Conservation (phyloP, 2,888 invertebrate species). For the Lottia gigantea region DNA sequence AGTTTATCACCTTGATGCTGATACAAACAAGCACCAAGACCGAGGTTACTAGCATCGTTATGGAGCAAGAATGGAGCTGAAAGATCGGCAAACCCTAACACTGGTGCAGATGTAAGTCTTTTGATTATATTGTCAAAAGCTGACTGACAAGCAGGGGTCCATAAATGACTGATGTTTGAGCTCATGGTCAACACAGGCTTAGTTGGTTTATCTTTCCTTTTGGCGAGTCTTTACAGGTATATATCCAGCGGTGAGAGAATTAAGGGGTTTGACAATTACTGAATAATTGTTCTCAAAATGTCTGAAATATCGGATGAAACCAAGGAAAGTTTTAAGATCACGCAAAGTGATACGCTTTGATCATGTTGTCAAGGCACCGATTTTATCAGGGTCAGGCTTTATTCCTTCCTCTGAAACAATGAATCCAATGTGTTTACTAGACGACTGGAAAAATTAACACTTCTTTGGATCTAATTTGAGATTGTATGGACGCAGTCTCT, state of each 20-base stretch:
- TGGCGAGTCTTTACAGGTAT: neutral
- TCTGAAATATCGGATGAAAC: neutral
- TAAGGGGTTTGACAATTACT: neutral
- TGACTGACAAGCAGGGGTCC: too few species aligned
- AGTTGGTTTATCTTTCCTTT: too few species aligned
- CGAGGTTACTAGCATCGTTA: too few species aligned
- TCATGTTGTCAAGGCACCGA: neutral
- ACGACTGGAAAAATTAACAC: conserved; percentile 8
- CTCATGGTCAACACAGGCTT: too few species aligned
- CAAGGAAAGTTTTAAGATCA: neutral
- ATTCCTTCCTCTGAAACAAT: neutral
- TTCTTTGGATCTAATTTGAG: conserved; percentile 17
- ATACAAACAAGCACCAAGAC: too few species aligned
- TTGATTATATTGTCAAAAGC: too few species aligned
- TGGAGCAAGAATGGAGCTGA: too few species aligned
- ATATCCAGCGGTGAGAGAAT: neutral
- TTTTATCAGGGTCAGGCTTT: neutral
- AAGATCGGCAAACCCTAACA: too few species aligned
- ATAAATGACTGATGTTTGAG: too few species aligned
- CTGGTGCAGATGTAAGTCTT: too few species aligned
- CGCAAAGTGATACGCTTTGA: neutral
- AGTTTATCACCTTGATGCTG: too few species aligned
- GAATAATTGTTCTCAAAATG: neutral
- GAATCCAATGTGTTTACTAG: conserved; percentile 9
- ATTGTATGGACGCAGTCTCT: conserved; percentile 1